Base-by-base conservation (phyloP, 2,888 invertebrate genomes). In the Apocheima hispidaria region DNA sequence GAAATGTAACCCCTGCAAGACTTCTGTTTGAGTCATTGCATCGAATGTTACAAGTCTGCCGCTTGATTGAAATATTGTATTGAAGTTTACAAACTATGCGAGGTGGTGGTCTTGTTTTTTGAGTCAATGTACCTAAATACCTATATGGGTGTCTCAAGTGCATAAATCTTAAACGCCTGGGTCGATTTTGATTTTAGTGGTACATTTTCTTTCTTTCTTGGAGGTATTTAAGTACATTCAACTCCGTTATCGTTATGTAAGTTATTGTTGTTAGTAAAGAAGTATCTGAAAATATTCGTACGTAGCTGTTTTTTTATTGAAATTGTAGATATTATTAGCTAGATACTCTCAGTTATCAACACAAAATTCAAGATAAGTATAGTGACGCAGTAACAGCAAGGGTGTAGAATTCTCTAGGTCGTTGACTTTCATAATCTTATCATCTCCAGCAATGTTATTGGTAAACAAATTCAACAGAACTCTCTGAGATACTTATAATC, bases 381-480 rank as follows among this genome's bases (percentile, higher is more conserved):
- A 60, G 61, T 75, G 79, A 82, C 80, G 83, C 73, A 75, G 66
- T 70, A n/a, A 26, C 12, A n/a, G 56, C 46, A 61, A 56, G 60
- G 71, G 65, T 61, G 70, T 66, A 68, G 63, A 66, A 63, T 51
- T 54, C 70, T 66, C 64, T 60, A 70, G 83, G 78, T 70, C 86
- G 43, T 79, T 84, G 82, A 78, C 82, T 69, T 66, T 57, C 18
- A 23, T 65, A 70, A 78, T 79, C 79, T 81, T 82, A 83, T 85
- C 82, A 52, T 43, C 63, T 62, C 30, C 56, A 48, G 20, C 67
- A 72, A 76, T 83, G 80, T 84, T 85, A 81, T 82, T 81, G 76
- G 81, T 82, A 52, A 80, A 80, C 77, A 78, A 80, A 82, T 65
- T 71, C 71, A 72, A 80, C 81, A 36, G 4, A 35, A 36, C 14